Evolutionary conservation across 2,113 vertebrate genomes (phyloP).

Genomic region (Ameiurus melas): DNA sequence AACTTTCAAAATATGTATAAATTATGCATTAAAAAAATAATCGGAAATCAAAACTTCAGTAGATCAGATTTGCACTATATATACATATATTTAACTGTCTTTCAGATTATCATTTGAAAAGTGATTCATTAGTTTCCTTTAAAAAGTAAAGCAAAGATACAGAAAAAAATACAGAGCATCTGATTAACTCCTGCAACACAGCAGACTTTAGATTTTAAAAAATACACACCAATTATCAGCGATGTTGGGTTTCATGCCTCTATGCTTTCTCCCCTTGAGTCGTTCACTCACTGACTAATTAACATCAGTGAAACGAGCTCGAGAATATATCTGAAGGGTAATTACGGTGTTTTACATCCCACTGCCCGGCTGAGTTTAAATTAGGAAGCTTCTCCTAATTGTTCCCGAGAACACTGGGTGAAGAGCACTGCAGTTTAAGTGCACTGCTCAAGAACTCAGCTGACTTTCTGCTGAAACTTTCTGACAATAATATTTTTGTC

Average conservation of each 20-base stretch:
- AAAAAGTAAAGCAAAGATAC: background rate
- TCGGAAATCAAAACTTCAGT: background rate
- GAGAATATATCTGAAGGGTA: constrained; percentile 14
- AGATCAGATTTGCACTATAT: background rate
- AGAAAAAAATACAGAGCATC: background rate
- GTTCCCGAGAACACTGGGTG: constrained; percentile 3
- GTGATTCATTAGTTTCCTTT: background rate
- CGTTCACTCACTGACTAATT: constrained; percentile 21
- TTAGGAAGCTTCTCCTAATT: constrained; percentile 15
- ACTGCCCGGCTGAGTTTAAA: background rate
- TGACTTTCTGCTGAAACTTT: background rate
- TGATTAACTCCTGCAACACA: background rate
- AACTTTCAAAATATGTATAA: background rate
- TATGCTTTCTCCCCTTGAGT: background rate
- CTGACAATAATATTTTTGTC: too few relatives aligned
- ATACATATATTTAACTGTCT: background rate
- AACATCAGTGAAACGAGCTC: constrained; percentile 3
- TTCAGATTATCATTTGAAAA: background rate
- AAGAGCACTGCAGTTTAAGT: background rate
- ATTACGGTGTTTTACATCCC: constrained; percentile 24
- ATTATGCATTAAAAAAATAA: background rate
- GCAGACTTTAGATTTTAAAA: background rate
- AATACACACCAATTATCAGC: constrained; percentile 17
- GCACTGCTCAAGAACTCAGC: background rate
- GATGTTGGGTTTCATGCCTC: background rate